Conservation (phyloP, 2,797 vertebrate genomes). For the Micrastur ruficollis region DNA sequence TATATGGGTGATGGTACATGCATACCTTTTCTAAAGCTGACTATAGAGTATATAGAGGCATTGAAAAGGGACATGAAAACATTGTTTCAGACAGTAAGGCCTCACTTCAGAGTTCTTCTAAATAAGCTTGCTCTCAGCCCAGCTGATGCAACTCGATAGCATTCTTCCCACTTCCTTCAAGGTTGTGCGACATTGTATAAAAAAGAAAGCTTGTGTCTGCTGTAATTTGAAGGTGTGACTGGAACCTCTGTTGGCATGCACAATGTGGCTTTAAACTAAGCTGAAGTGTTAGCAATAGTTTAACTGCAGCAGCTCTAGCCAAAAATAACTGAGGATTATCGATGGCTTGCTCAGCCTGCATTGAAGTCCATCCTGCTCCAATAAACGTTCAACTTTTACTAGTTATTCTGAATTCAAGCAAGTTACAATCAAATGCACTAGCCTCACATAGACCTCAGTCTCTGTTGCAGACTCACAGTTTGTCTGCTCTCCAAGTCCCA, state of each 20-base stretch:
- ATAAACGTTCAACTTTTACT: background rate
- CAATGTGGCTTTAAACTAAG: background rate
- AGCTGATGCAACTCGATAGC: background rate
- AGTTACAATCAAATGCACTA: background rate
- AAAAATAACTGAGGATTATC: background rate
- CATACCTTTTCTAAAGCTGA: background rate
- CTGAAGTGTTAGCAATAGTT: background rate
- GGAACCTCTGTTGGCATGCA: background rate
- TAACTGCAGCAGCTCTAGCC: background rate
- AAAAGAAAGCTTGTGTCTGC: background rate
- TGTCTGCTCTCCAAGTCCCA: background rate
- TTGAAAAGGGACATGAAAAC: background rate
- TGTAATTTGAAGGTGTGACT: background rate
- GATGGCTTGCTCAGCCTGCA: background rate
- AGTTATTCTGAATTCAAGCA: background rate
- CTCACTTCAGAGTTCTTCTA: background rate
- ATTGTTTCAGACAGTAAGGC: background rate
- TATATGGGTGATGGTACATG: accelerated
- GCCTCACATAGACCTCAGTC: background rate
- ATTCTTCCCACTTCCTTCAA: background rate
- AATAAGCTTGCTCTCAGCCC: background rate
- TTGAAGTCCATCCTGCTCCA: background rate
- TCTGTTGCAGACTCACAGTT: background rate
- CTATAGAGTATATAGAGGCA: accelerated
- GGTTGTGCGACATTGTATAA: background rate